Evolutionary conservation across 1,140 invertebrate species (phyloP).

Genomic region (Bursaphelenchus mucronatus): DNA sequence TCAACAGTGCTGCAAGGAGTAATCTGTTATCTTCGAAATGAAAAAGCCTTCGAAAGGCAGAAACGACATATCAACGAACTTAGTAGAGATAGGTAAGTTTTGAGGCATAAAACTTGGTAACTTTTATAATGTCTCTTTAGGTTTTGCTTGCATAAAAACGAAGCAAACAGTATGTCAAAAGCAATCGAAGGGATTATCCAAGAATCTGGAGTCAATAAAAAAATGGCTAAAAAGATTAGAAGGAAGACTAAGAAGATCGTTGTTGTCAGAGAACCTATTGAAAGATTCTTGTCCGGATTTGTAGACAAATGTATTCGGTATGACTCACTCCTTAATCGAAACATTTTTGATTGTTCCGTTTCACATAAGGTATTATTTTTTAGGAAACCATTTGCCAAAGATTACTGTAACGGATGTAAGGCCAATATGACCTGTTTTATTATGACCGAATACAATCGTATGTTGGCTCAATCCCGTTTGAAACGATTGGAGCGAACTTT

Average conservation of each 20-base stretch:
- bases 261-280: constrained; percentile 30
- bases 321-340: not conserved
- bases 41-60: constrained; percentile 14
- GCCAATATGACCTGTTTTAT: constrained; percentile 41
- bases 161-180: constrained; percentile 8
- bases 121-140: not conserved
- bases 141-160: constrained; percentile 28
- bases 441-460: constrained; percentile 33
- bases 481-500: constrained; percentile 23
- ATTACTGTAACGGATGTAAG: constrained; percentile 34
- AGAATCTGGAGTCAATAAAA: not conserved
- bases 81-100: not conserved
- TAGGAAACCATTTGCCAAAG: constrained; percentile 18
- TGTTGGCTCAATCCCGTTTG: constrained; percentile 18
- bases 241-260: constrained; percentile 1
- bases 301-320: constrained; percentile 35
- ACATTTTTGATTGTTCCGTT: not conserved
- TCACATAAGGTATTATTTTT: not conserved
- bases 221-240: not conserved
- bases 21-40: constrained; percentile 23
- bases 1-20: constrained; percentile 27
- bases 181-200: not conserved
- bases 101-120: not conserved
- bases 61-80: constrained; percentile 8
- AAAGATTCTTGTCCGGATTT: constrained; percentile 32